Percentiles rank a stretch among this genome's conserved stretches.
phyloP scores from a whole-genome alignment of 2,888 invertebrate genomes.

The Andrena minutula region DNA sequence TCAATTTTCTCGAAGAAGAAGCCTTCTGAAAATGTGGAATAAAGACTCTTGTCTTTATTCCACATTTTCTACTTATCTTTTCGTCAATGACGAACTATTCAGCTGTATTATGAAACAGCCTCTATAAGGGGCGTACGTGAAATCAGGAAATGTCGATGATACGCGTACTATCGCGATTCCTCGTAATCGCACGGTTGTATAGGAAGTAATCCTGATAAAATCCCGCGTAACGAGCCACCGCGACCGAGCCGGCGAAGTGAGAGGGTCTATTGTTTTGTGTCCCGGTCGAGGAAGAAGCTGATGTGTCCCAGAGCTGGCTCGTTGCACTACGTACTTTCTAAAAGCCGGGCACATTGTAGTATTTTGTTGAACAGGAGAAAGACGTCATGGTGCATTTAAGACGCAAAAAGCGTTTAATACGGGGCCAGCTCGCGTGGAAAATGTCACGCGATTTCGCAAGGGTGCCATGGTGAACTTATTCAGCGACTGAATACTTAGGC shows the following conservation, averaged over 20 bases:
- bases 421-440: slow-evolving; percentile 18
- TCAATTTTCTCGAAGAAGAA: too few species aligned
- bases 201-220: slow-evolving; percentile 45
- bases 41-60: too few species aligned
- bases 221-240: slow-evolving; percentile 30
- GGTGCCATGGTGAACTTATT: not conserved
- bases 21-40: too few species aligned
- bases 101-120: not conserved
- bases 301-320: not conserved
- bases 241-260: slow-evolving; percentile 7
- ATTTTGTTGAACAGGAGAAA: slow-evolving; percentile 32
- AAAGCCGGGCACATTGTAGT: slow-evolving; percentile 26
- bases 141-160: slow-evolving; percentile 28
- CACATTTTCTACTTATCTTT: slow-evolving; percentile 9
- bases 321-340: slow-evolving; percentile 62
- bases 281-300: slow-evolving; percentile 29
- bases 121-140: too few species aligned
- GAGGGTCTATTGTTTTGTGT: slow-evolving; percentile 30
- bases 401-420: slow-evolving; percentile 54
- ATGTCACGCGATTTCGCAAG: slow-evolving; percentile 34
- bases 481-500: not conserved
- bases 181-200: not conserved
- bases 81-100: not conserved
- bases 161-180: slow-evolving; percentile 5
- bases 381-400: slow-evolving; percentile 62